Conservation (phyloP, 2,113 vertebrate species). For the Cynopterus brachyotis region DNA sequence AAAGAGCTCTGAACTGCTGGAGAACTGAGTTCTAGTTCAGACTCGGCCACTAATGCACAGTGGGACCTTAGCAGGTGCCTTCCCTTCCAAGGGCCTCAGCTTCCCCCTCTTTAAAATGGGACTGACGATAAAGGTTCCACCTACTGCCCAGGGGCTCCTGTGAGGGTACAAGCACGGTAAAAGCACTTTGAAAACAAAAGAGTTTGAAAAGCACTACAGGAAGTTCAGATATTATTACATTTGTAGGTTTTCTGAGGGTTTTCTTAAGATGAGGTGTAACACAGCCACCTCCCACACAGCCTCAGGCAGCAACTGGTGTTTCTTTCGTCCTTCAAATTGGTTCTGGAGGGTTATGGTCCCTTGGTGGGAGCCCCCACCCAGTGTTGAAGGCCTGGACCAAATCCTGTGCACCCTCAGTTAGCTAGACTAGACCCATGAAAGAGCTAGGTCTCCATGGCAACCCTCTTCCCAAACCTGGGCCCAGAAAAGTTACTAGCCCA, state of each 20-base stretch:
- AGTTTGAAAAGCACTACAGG: not conserved
- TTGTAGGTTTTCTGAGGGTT: not conserved
- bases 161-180: not conserved
- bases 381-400: not conserved
- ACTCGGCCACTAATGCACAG: not conserved
- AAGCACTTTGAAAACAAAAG: conserved; percentile 10
- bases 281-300: not conserved
- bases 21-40: not conserved
- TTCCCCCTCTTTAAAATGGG: not conserved
- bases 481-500: not conserved
- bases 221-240: not conserved
- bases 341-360: not conserved
- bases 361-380: not conserved
- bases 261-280: not conserved
- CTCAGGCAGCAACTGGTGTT: not conserved
- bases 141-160: not conserved
- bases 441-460: not conserved
- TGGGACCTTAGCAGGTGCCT: not conserved
- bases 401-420: not conserved
- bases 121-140: not conserved
- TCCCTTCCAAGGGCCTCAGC: not conserved
- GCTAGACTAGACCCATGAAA: not conserved
- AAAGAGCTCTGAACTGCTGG: not conserved
- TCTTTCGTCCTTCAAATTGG: not conserved
- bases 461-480: not conserved